Conservation (phyloP, 2,797 vertebrate species). For the Morus bassanus region DNA sequence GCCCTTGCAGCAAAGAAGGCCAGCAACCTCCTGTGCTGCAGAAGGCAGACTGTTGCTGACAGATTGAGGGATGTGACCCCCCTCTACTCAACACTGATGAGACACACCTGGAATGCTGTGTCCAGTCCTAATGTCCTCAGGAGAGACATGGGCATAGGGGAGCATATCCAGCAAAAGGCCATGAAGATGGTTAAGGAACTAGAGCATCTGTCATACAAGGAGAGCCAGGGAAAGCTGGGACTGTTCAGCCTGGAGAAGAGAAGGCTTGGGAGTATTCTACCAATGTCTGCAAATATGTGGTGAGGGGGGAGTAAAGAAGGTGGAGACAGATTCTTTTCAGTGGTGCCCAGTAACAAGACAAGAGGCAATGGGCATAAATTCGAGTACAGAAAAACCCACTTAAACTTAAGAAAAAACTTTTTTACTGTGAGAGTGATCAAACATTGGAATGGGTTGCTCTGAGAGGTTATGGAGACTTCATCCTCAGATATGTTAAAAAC, state of each 20-base stretch:
- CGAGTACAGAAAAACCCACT: background rate
- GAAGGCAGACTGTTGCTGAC: background rate
- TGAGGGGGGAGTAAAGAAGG: background rate
- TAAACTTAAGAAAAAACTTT: background rate
- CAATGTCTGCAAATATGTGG: background rate
- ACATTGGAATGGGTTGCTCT: background rate
- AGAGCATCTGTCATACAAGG: background rate
- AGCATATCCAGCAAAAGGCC: background rate
- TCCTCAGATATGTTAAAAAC: background rate
- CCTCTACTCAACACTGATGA: background rate
- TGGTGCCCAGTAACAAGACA: background rate
- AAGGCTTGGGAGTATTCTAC: background rate
- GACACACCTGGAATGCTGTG: background rate
- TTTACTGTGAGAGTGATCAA: background rate
- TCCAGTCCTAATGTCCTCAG: background rate
- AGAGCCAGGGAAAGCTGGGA: background rate
- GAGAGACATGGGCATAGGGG: background rate
- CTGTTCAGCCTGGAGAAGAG: background rate
- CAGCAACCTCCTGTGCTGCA: background rate
- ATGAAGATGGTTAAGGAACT: background rate
- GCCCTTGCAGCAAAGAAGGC: background rate
- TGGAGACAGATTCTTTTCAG: background rate
- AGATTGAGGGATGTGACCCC: background rate
- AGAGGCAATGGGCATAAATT: background rate
- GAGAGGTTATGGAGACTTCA: background rate